Evolutionary conservation across 2,113 vertebrate species (phyloP).

Genomic region (Nipponia nippon): DNA sequence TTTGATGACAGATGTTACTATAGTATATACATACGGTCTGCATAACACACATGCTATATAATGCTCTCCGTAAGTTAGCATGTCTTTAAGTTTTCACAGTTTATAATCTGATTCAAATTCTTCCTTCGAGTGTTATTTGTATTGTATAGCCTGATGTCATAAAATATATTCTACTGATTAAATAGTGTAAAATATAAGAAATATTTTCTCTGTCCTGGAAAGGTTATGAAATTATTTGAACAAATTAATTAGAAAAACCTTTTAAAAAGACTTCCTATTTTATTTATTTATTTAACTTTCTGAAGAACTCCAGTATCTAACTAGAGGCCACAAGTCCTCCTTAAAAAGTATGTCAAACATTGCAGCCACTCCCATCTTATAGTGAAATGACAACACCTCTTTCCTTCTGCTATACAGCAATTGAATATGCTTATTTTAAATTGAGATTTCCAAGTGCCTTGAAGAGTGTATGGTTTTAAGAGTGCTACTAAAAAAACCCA

Average conservation of each 20-base stretch:
- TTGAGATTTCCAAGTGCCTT: not conserved
- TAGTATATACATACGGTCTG: not conserved
- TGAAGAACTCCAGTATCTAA: not conserved
- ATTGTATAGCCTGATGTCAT: not conserved
- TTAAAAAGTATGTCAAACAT: not conserved
- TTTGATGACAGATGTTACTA: not conserved
- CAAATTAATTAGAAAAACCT: not conserved
- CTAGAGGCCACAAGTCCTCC: not conserved
- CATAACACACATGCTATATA: not conserved
- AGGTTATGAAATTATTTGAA: not conserved
- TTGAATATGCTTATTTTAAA: not conserved
- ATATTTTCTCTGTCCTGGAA: not conserved
- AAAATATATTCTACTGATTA: not conserved
- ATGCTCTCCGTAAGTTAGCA: not conserved
- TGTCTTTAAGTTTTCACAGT: not conserved
- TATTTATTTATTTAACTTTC: not conserved
- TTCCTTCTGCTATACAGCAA: not conserved
- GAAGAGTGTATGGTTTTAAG: not conserved
- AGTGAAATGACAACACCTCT: not conserved
- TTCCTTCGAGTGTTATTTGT: not conserved
- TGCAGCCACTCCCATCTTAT: not conserved
- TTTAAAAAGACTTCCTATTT: not conserved
- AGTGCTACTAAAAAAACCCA: not conserved
- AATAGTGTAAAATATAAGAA: not conserved
- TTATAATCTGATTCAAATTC: not conserved